Evolutionary conservation across 2,888 invertebrate species (phyloP).

Genomic region (Athalia circularis): DNA sequence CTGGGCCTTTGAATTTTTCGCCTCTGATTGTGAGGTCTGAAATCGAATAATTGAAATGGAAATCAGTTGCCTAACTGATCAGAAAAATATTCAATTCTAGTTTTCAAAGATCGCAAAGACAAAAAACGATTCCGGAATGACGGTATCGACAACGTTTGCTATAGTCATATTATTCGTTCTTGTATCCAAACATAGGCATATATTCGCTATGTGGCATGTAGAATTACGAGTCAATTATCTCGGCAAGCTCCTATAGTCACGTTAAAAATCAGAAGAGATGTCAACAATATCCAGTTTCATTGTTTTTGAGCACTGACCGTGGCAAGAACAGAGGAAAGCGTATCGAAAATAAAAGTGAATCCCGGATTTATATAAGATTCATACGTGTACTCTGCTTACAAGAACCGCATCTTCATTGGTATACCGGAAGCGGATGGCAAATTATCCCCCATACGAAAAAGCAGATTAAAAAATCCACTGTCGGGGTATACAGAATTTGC

Average conservation of each 20-base stretch:
- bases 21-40: no score
- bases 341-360: conserved; percentile 43
- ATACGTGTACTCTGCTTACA: neutral
- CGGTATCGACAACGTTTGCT: no score
- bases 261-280: conserved; percentile 14
- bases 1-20: no score
- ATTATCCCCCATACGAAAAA: neutral
- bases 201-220: no score
- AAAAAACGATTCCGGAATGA: no score
- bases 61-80: no score
- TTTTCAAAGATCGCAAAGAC: no score
- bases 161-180: no score
- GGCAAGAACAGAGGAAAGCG: conserved; percentile 32
- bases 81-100: no score
- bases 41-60: no score
- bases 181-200: no score
- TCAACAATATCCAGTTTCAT: conserved; percentile 33
- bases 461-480: neutral
- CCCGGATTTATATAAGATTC: conserved; percentile 4
- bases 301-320: conserved; percentile 37
- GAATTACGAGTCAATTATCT: conserved; percentile 29
- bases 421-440: neutral
- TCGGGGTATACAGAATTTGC: neutral
- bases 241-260: conserved; percentile 24
- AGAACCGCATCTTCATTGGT: neutral